Base-by-base conservation (phyloP, 2,797 vertebrate genomes). In the Carapus acus region DNA sequence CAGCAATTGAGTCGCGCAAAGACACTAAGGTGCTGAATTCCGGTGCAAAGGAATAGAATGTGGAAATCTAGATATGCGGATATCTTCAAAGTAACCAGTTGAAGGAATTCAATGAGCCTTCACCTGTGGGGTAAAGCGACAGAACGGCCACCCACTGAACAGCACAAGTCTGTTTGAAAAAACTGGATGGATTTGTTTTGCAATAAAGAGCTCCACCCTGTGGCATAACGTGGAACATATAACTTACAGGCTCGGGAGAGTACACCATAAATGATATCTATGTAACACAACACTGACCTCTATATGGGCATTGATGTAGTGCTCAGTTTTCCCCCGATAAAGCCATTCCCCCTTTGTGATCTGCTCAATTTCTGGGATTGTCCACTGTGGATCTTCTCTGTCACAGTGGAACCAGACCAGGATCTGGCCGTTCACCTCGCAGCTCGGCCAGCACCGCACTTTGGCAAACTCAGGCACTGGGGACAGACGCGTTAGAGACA, bases 321-420 rank as follows among this genome's bases (percentile, higher is more conserved):
- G 91, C 52, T 91, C 87, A 0, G 88, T 90, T 36, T 85, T 86
- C 1, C 90, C 90, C 0, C 65, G 50, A 58, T 87, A 91, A 44
- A 86, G 81, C 89, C 91, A 90, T 22, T 86, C 66, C 3, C 77
- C 69, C 1, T 41, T 70, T 11, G 65, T 31, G 9, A 89, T 76
- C 80, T 92, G 85, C 6, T 42, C 43, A 74, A 83, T 86, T 52
- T 88, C 83, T 0, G 90, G 89, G 18, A 91, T 57, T 0, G 24
- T 69, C 91, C 91, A 91, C 0, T 43, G 60, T 0, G 89, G 88
- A 15, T 80, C 34, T 0, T 61, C 17, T 2, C 83, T 82, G 1
- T 89, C 83, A 1, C 91, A 87, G 83, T 87, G 91, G 68, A 82
- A 90, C 91, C 91, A 90, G 16, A 89, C 62, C 72, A 90, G 73